Conservation (phyloP, 2,113 vertebrate species). For the Bujurquina vittata region DNA sequence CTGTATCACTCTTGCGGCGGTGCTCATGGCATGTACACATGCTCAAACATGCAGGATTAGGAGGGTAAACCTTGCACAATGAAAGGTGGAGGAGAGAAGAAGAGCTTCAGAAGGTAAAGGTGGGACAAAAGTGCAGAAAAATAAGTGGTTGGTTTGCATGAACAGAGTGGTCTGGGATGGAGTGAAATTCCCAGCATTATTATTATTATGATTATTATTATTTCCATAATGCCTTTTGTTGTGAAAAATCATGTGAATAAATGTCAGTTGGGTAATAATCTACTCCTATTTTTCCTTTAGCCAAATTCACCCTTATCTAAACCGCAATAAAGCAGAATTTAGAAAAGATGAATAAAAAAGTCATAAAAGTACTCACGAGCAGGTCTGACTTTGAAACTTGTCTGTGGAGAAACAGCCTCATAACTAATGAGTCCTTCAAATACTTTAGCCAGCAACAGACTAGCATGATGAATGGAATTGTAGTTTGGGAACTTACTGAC, state of each 20-base stretch:
- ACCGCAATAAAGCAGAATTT: not conserved
- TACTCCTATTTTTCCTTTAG: not conserved
- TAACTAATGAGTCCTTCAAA: conserved; percentile 27
- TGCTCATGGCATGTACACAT: not conserved
- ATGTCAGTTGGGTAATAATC: not conserved
- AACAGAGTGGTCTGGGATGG: too few species aligned
- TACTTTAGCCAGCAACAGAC: conserved; percentile 4
- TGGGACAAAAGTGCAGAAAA: not conserved
- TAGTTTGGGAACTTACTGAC: conserved; percentile 2
- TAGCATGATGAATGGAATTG: conserved; percentile 12
- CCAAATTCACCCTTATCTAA: not conserved
- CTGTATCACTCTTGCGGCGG: not conserved
- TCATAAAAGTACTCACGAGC: not conserved
- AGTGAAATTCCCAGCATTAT: too few species aligned
- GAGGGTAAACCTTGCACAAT: not conserved
- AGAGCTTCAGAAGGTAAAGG: not conserved
- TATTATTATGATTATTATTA: too few species aligned
- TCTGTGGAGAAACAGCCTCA: not conserved
- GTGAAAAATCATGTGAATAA: too few species aligned
- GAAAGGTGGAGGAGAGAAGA: not conserved
- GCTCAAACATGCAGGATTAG: not conserved
- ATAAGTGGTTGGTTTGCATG: too few species aligned
- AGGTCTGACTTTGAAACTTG: conserved; percentile 29
- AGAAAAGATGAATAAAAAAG: not conserved
- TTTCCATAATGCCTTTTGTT: too few species aligned